phyloP scores from a whole-genome alignment of 2,888 invertebrate genomes.

The Slavum lentiscoides region DNA sequence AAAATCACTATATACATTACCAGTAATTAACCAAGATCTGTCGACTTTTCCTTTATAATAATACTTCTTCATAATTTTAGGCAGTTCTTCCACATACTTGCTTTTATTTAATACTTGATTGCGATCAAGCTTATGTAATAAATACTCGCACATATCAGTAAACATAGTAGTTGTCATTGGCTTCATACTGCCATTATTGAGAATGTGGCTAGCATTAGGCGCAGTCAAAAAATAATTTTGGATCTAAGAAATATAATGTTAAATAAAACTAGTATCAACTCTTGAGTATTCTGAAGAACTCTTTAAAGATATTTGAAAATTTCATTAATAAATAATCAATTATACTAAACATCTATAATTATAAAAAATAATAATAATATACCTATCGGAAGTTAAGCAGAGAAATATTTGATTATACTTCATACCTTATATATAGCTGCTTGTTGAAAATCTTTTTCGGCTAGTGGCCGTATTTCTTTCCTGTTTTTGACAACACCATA shows the following conservation, averaged over 20 bases:
- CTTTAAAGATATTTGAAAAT: no score
- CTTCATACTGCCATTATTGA: conserved; percentile 54
- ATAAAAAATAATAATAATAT: not conserved
- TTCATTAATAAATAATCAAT: no score
- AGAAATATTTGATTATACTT: conserved; percentile 6
- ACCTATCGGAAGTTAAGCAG: not conserved
- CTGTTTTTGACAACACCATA: conserved; percentile 53
- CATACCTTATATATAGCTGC: conserved; percentile 52
- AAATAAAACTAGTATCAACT: no score
- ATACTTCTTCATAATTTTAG: conserved; percentile 50
- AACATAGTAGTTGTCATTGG: conserved; percentile 55
- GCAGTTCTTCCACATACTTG: conserved; percentile 53
- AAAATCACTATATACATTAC: conserved; percentile 32
- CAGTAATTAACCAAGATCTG: conserved; percentile 54
- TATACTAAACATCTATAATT: not conserved
- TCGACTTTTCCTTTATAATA: conserved; percentile 55
- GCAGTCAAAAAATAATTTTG: conserved; percentile 49
- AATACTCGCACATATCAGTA: conserved; percentile 53
- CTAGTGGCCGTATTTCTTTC: conserved; percentile 54
- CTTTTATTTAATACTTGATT: conserved; percentile 45
- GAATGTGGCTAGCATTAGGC: conserved; percentile 38
- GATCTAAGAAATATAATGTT: conserved; percentile 17
- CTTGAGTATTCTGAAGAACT: no score
- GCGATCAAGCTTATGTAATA: conserved; percentile 45
- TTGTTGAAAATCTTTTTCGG: conserved; percentile 54